Percentiles rank a stretch among this genome's conserved stretches.
Evolutionary conservation across 2,113 vertebrate genomes (phyloP).

Genomic region (Dendrocopos noguchii): DNA sequence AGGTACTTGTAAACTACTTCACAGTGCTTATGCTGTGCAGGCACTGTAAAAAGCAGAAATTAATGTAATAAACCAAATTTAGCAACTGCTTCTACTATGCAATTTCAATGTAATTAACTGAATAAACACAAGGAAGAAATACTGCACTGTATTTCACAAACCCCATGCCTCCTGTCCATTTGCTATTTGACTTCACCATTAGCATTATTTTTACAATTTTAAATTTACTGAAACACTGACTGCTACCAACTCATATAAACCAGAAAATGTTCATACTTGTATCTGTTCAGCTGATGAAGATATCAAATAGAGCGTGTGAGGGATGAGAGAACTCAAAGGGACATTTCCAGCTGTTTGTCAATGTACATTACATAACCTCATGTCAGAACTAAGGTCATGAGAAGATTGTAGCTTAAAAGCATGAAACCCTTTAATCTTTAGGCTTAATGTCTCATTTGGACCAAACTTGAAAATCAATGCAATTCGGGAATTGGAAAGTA

Average conservation of each 20-base stretch:
- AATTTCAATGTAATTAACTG: neutral
- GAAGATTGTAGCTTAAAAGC: conserved; percentile 26
- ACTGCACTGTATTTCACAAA: neutral
- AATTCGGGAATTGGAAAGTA: neutral
- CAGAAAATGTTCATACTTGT: neutral
- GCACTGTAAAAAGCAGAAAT: neutral
- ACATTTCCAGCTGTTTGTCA: neutral
- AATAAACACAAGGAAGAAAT: neutral
- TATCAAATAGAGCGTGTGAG: neutral
- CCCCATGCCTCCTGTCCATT: neutral
- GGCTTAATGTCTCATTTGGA: neutral
- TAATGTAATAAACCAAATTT: neutral
- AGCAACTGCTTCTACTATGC: neutral
- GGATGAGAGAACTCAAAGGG: neutral
- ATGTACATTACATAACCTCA: conserved; percentile 12
- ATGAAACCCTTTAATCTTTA: conserved; percentile 15
- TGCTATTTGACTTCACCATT: neutral
- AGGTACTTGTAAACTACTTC: neutral
- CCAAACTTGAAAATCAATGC: neutral
- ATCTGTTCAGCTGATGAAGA: neutral
- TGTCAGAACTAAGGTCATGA: neutral
- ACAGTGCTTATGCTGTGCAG: neutral
- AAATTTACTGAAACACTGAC: neutral
- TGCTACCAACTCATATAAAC: neutral
- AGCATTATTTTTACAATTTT: neutral